These are phyloP conservation scores for Chamaea fasciata DNA, from an alignment of 2,113 vertebrate species.

Conservation along the genomic window DNA sequence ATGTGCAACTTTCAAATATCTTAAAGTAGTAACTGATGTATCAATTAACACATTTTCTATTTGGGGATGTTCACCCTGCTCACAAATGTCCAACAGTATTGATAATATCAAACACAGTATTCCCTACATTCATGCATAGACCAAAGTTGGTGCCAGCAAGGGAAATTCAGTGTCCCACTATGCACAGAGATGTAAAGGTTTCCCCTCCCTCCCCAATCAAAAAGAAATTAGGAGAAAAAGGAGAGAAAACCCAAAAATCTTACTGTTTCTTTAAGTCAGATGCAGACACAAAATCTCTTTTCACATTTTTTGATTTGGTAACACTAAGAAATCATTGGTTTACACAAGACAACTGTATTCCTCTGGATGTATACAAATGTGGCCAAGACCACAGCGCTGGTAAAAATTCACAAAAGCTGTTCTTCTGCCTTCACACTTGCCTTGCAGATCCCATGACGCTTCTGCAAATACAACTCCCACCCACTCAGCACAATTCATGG, in stretches of 20 bases:
- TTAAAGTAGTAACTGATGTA: not conserved
- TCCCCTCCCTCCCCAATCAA: rapidly evolving
- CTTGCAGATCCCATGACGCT: not conserved
- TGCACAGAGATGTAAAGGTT: not conserved
- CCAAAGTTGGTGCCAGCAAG: not conserved
- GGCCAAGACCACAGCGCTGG: not conserved
- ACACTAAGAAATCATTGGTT: not conserved
- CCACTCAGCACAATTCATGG: not conserved
- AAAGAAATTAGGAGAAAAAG: not conserved
- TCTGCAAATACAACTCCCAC: not conserved
- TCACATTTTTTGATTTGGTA: not conserved
- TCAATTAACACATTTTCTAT: not conserved
- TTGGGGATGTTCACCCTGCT: not conserved
- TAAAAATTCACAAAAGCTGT: not conserved
- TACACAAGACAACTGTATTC: not conserved
- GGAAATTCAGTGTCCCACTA: not conserved
- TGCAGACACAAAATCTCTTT: not conserved
- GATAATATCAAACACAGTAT: not conserved
- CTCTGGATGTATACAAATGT: not conserved
- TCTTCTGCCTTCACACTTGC: not conserved
- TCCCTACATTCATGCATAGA: not conserved
- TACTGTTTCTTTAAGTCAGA: not conserved
- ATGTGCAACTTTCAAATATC: not conserved
- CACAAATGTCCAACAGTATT: not conserved
- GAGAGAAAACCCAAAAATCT: not conserved